Base-by-base conservation (phyloP, 2,888 invertebrate species). In the Tetropium fuscum region DNA sequence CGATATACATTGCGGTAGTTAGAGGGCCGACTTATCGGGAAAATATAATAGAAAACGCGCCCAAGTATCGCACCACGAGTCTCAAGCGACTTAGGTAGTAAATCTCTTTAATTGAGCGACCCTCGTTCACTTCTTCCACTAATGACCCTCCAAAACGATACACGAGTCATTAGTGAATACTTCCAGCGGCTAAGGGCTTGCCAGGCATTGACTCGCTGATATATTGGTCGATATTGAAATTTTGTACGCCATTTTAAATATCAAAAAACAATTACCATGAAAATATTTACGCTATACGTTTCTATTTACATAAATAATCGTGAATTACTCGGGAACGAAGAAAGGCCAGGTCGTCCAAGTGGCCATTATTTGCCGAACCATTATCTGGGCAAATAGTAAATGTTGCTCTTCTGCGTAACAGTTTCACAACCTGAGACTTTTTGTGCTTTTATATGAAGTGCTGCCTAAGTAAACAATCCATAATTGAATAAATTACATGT, bases 91-190 rank as follows among this genome's bases (percentile, higher is more conserved):
- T 63, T 61, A 63, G 48, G 63, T 62, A 65, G 68, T 69, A 74
- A 74, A 74, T 69, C 75, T 66, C 69, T 74, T 74, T 77, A 78
- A 78, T 77, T 78, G 75, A 75, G 74, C 73, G 68, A 70, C 76
- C 77, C 73, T 72, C 68, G 67, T 73, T 74, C 74, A 73, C 73
- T 75, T 75, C 74, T 75, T 76, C 69, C 72, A 68, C 75, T 79
- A 79, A 79, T 76, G 78, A 74, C 77, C 78, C 78, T 79, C 72
- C 73, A 79, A 79, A 79, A 74, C 74, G 79, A 79, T 79, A 79
- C 78, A 78, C 60, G 63, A 68, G 40, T 66, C 66, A 66, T 66
- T 66, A 63, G 59, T 43, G 66, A 60, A 44, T 54, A 36, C 59
- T 48, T 25, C 10, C 2, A 27, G 15, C 36, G 11, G n/a, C 27